A percentile compares a stretch with the other conserved stretches of the same genome.
These are phyloP conservation scores for Pteromalus puparum DNA, from an alignment of 1,140 invertebrate species.

Conservation along the genomic window DNA sequence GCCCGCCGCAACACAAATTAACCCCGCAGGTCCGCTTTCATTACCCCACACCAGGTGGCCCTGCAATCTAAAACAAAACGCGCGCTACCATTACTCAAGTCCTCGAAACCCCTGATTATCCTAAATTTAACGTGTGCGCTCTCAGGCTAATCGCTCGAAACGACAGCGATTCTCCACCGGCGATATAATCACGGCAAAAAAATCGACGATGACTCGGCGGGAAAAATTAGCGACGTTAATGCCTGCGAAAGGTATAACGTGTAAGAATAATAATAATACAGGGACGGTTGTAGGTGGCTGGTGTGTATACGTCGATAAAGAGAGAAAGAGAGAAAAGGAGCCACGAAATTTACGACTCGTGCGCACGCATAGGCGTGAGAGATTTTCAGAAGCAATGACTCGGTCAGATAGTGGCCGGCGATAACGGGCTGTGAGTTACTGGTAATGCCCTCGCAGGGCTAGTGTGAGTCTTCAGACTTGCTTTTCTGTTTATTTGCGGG, in stretches of 20 bases:
- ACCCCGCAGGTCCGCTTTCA: background rate
- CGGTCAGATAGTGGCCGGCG: background rate
- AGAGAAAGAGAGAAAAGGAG: background rate
- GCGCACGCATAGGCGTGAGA: background rate
- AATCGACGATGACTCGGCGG: background rate
- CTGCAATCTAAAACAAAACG: background rate
- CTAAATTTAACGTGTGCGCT: background rate
- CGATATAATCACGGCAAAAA: background rate
- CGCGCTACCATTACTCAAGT: background rate
- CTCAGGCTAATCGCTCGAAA: background rate
- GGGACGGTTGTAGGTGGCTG: background rate
- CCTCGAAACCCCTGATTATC: background rate
- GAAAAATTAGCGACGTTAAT: background rate
- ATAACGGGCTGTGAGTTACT: background rate
- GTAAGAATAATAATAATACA: background rate
- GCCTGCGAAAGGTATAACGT: background rate
- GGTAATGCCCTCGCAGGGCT: too few species aligned
- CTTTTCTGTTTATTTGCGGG: too few species aligned
- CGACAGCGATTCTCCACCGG: background rate
- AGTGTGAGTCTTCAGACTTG: too few species aligned
- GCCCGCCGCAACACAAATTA: background rate
- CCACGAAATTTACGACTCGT: background rate
- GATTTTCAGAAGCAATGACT: background rate
- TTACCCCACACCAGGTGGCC: background rate
- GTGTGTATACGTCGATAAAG: conserved; percentile 17